Conservation (phyloP, 2,113 vertebrate species). For the Spermophilus dauricus region DNA sequence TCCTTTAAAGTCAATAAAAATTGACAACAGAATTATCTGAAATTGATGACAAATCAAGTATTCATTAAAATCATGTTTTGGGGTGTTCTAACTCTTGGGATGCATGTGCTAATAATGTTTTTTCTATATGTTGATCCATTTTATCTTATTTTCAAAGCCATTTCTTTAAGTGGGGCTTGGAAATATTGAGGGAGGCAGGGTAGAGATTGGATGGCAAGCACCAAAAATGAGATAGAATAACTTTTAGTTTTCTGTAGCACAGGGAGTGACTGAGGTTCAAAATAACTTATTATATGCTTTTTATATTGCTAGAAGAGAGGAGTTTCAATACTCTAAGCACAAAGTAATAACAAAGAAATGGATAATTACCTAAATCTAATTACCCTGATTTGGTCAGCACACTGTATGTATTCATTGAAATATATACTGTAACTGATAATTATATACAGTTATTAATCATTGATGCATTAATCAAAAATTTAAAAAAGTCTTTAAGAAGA, state of each 20-base stretch:
- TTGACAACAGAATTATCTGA: background rate
- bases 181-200: background rate
- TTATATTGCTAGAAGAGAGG: background rate
- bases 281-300: background rate
- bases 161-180: background rate
- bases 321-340: background rate
- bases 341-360: background rate
- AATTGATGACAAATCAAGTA: background rate
- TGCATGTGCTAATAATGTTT: background rate
- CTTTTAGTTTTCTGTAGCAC: too few relatives aligned
- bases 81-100: background rate
- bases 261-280: background rate
- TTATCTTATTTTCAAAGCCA: background rate
- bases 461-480: background rate
- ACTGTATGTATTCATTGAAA: background rate
- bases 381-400: background rate
- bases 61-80: background rate
- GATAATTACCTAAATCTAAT: background rate
- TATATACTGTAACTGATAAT: background rate
- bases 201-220: background rate
- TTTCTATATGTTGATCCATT: background rate
- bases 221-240: background rate
- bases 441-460: background rate
- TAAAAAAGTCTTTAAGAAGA: background rate
- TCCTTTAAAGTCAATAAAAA: background rate